Percentiles rank a stretch among this genome's conserved stretches.
Conservation (phyloP, 2,113 vertebrate genomes). For the Pelmatolapia mariae region DNA sequence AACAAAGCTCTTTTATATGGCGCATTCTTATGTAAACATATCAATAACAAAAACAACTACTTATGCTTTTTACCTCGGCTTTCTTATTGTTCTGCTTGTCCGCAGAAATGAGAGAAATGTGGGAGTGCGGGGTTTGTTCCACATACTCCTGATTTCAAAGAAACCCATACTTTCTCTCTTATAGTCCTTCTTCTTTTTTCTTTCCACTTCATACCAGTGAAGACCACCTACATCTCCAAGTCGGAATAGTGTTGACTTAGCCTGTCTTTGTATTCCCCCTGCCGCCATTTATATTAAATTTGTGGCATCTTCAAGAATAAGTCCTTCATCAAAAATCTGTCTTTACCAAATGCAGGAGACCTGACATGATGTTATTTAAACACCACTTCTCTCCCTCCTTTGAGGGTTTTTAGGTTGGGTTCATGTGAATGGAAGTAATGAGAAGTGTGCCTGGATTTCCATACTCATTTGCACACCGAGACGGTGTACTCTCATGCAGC, state of each 20-base stretch:
- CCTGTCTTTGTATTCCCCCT: neutral
- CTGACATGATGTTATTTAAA: neutral
- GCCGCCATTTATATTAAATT: neutral
- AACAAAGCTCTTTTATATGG: constrained; percentile 45
- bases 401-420: neutral
- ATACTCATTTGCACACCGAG: constrained; percentile 52
- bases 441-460: constrained; percentile 50
- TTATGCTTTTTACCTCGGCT: constrained; percentile 42
- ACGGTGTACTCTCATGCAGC: constrained; percentile 8
- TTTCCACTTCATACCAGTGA: constrained; percentile 4
- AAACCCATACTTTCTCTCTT: constrained; percentile 15
- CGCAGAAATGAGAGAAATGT: constrained; percentile 60
- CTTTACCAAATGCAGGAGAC: neutral
- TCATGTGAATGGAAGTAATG: constrained; percentile 28
- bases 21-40: constrained; percentile 64
- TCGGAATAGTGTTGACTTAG: neutral
- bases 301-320: neutral
- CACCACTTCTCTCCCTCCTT: neutral
- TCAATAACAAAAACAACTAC: constrained; percentile 67
- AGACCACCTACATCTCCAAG: constrained; percentile 54
- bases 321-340: neutral
- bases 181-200: neutral
- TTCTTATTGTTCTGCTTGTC: constrained; percentile 49
- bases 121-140: constrained; percentile 48
- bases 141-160: constrained; percentile 58